Evolutionary conservation across 2,113 vertebrate genomes (phyloP), one percentile per base, ranked within the genome.

Genomic region (Ornithorhynchus anatinus): DNA sequence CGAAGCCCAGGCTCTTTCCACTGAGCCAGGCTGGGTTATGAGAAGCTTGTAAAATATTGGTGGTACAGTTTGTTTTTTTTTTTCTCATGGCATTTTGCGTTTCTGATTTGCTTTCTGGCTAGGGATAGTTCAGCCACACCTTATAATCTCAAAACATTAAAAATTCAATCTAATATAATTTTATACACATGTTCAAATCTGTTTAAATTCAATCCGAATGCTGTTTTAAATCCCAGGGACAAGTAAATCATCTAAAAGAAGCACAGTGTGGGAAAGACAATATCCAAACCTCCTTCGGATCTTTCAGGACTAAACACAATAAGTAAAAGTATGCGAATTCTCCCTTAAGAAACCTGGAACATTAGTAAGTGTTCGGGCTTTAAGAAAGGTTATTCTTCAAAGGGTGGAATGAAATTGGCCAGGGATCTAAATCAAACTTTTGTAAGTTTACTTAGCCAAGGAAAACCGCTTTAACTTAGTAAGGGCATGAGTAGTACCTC

Each of bases 371-470:
- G 14, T 58, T 56, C 57, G 10, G 47, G 6, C 5, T 39, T n/a
- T n/a, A n/a, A n/a, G n/a, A n/a, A n/a, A n/a, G n/a, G n/a, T n/a
- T n/a, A n/a, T n/a, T n/a, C n/a, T n/a, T 61, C 54, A 16, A 32
- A 39, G 59, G 14, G 17, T 63, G 62, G 17, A 17, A 0, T 36
- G 32, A 54, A 7, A 36, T 39, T 44, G 67, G 16, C 8, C 9
- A 35, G 9, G 7, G 23, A 53, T 15, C 29, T 32, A 42, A 35
- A 39, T 13, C 44, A 57, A 37, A 36, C 2, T 14, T 63, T 82
- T 4, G 15, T 45, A n/a, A 39, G 65, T 58, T 72, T 76, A 32
- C 2, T 5, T 81, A 75, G 5, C 47, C 50, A n/a, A 66, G 65
- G 40, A 60, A n/a, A 27, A 63, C 54, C 51, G 7, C 1, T 0